Base-by-base conservation (phyloP, 2,113 vertebrate species). In the Carassius auratus region DNA sequence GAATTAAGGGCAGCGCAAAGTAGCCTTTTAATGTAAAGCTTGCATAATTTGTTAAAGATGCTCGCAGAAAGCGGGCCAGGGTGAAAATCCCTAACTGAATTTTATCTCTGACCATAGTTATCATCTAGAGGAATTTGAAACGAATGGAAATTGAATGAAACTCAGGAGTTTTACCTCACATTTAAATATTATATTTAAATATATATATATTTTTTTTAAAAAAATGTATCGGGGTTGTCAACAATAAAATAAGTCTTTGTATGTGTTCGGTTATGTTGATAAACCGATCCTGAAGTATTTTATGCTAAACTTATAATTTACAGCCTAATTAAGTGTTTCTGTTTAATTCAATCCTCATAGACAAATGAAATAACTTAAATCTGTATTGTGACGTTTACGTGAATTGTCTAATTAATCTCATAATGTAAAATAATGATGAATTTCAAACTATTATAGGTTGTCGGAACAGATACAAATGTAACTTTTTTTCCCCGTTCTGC, bases 1-100 rank as follows among this genome's bases (percentile, higher is more conserved):
- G 95, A 97, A 97, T 98, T 98, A 98, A 97, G 96, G 95, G 95
- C 96, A 97, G 94, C 94, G 95, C 95, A 96, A 96, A 97, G 95
- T 96, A 93, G 94, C 95, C 95, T 95, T 45, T 45, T 45, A 45
- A 45, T 45, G 42, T 45, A 45, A 45, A 45, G 42, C 42, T 45
- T 45, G 42, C 42, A 45, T 45, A 45, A 45, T 45, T 45, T 45
- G 42, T 45, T 45, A 45, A 45, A 45, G 42, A 45, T 45, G 42
- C 42, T 45, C 42, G 42, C 8, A 45, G 42, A 45, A 45, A 45
- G 42, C 8, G 42, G 42, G 42, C 8, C 42, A 45, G 42, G 42
- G 42, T 45, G 42, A 45, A 45, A 45, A 10, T 8, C 42, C 42
- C 42, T 45, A 9, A 45, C 8, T 45, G 8, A 45, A 45, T 45